Conservation (phyloP, 2,113 vertebrate species). For the Cavia aperea region DNA sequence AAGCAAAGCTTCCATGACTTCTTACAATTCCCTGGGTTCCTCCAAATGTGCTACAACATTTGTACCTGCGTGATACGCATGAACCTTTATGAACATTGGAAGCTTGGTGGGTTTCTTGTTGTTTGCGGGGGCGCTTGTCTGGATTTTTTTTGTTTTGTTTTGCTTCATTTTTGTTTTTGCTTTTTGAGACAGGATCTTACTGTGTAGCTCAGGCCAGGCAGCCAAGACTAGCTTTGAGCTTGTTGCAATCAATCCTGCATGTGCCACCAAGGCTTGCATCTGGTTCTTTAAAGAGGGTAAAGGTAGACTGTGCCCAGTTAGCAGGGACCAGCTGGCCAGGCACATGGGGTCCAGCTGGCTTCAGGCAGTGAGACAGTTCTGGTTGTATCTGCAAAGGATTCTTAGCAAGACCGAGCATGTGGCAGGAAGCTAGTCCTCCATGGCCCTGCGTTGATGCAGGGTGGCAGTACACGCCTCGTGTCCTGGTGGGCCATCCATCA, state of each 20-base stretch:
- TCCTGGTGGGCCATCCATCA: no score
- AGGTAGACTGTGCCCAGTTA: not conserved
- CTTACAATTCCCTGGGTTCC: slow-evolving; percentile 72
- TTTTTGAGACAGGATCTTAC: not conserved
- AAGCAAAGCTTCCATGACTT: slow-evolving; percentile 55
- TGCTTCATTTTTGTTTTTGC: not conserved
- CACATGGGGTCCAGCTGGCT: not conserved
- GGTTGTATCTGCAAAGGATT: slow-evolving; percentile 34
- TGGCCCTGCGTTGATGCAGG: not conserved
- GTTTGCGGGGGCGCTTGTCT: no score
- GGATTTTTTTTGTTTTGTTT: no score
- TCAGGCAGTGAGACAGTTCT: not conserved
- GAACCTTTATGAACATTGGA: slow-evolving; percentile 44
- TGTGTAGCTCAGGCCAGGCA: not conserved
- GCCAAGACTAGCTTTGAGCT: not conserved
- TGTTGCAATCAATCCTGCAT: not conserved
- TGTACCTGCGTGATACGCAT: slow-evolving; percentile 62
- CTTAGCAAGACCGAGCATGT: not conserved
- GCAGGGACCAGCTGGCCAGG: not conserved
- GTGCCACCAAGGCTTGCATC: not conserved
- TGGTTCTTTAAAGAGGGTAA: not conserved
- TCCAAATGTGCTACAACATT: slow-evolving; percentile 68
- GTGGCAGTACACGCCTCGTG: fast-evolving
- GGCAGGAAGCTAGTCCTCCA: fast-evolving
- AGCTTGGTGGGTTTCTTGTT: not conserved